These are phyloP conservation scores for Yponomeuta sedellus DNA, from an alignment of 2,888 invertebrate species.

Conservation along the genomic window DNA sequence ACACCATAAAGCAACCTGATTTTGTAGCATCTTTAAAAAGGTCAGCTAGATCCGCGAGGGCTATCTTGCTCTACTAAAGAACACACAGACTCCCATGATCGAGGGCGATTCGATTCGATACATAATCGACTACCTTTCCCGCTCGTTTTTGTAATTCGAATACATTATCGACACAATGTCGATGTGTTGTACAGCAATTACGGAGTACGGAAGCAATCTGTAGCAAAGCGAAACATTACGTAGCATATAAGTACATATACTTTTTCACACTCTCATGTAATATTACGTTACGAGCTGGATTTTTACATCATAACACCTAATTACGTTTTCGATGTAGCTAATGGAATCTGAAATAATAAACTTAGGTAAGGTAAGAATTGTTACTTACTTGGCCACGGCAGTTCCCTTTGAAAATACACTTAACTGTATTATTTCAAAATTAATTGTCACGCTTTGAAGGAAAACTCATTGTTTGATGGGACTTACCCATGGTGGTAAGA, in stretches of 20 bases:
- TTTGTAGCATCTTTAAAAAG: too few species aligned
- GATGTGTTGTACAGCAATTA: slow-evolving; percentile 41
- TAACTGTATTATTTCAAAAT: too few species aligned
- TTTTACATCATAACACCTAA: slow-evolving; percentile 36
- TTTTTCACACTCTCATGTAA: slow-evolving; percentile 35
- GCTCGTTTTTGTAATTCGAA: slow-evolving; percentile 22
- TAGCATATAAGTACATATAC: slow-evolving; percentile 29
- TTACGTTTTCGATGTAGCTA: slow-evolving; percentile 26
- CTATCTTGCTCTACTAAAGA: too few species aligned
- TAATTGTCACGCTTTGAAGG: too few species aligned
- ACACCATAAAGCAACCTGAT: too few species aligned
- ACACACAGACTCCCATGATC: background rate
- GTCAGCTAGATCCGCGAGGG: too few species aligned
- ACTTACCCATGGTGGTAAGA: too few species aligned
- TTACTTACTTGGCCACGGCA: too few species aligned
- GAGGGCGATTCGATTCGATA: slow-evolving; percentile 17
- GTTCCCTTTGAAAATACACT: too few species aligned
- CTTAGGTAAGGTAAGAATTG: too few species aligned
- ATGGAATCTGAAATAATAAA: background rate
- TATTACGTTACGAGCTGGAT: slow-evolving; percentile 32
- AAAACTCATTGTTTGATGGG: too few species aligned
- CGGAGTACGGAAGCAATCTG: slow-evolving; percentile 53
- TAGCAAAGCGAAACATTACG: slow-evolving; percentile 45
- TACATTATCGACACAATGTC: slow-evolving; percentile 28
- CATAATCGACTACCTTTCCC: slow-evolving; percentile 19